phyloP scores from a whole-genome alignment of 2,888 invertebrate species.

The Amblyjoppa fuscipennis region DNA sequence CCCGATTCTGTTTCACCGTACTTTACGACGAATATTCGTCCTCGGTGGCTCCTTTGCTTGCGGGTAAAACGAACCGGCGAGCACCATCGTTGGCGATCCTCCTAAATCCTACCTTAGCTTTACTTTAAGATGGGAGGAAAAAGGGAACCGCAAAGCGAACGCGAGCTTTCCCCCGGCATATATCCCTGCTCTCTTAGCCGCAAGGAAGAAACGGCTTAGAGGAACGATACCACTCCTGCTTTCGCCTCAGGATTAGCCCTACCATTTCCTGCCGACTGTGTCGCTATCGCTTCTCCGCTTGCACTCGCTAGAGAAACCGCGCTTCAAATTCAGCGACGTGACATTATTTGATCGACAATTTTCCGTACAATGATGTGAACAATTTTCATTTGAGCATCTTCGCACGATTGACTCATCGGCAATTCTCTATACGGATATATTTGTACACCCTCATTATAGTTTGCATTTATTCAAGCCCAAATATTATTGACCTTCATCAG shows the following conservation, averaged over 20 bases:
- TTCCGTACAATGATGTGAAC: not conserved
- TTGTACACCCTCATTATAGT: not conserved
- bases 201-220: conserved; percentile 29
- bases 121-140: conserved; percentile 17
- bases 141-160: conserved; percentile 12
- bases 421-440: not conserved
- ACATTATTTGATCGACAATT: not conserved
- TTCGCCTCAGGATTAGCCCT: conserved; percentile 28
- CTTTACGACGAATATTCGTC: conserved; percentile 44
- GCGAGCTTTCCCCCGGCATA: conserved; percentile 8
- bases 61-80: conserved; percentile 21
- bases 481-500: not conserved
- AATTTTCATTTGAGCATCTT: not conserved
- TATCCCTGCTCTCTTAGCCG: conserved; percentile 5
- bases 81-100: conserved; percentile 19
- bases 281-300: not conserved
- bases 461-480: not conserved
- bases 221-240: conserved; percentile 32
- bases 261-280: not conserved
- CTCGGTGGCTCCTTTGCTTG: conserved; percentile 25
- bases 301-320: not conserved
- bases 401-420: not conserved
- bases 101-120: conserved; percentile 41
- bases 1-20: conserved; percentile 34
- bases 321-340: not conserved